These are phyloP conservation scores for Rhynchopsitta pachyrhyncha DNA, from an alignment of 2,113 vertebrate species.

Conservation along the genomic window DNA sequence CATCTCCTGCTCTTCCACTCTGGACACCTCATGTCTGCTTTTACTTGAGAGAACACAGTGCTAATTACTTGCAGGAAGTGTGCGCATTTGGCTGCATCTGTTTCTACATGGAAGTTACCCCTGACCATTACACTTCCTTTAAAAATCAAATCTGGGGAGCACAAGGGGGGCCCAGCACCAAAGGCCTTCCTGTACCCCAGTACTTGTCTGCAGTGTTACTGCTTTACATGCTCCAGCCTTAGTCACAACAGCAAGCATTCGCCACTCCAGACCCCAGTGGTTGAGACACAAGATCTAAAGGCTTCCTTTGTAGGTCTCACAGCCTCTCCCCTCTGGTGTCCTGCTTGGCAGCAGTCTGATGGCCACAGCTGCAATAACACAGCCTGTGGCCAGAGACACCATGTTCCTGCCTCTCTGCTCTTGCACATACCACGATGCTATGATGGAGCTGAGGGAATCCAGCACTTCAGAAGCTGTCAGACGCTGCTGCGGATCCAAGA, in stretches of 20 bases:
- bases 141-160: background rate
- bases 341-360: background rate
- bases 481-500: slow-evolving; percentile 95
- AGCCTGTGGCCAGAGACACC: background rate
- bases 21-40: background rate
- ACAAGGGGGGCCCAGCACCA: background rate
- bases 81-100: background rate
- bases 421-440: slow-evolving; percentile 86
- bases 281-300: background rate
- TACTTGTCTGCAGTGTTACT: rapidly evolving
- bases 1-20: background rate
- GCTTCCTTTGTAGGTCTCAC: background rate
- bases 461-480: slow-evolving; percentile 92
- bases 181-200: background rate
- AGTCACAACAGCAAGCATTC: background rate
- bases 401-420: background rate
- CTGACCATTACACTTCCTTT: background rate
- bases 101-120: too few species aligned
- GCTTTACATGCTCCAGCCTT: background rate
- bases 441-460: slow-evolving; percentile 93
- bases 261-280: background rate
- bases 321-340: background rate
- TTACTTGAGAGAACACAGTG: rapidly evolving
- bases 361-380: background rate
- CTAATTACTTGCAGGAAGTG: background rate